phyloP scores from a whole-genome alignment of 2,797 vertebrate species.

The Sciurus vulgaris region DNA sequence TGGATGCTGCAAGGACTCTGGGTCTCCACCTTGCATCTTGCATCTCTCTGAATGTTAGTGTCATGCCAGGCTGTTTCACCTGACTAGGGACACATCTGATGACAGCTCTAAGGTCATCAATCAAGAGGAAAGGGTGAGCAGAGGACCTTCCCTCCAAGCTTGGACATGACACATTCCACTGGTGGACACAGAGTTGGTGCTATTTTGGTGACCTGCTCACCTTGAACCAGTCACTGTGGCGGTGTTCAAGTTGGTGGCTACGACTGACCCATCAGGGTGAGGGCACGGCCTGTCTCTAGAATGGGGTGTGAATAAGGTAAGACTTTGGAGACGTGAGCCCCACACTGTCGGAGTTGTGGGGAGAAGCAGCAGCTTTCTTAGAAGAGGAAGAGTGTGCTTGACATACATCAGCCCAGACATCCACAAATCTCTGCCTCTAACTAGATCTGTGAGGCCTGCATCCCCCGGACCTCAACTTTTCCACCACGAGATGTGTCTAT shows the following conservation, averaged over 20 bases:
- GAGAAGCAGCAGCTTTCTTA: not conserved
- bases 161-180: not conserved
- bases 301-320: rapidly evolving
- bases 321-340: not conserved
- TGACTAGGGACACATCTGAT: not conserved
- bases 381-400: not conserved
- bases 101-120: not conserved
- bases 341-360: not conserved
- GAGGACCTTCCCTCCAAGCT: not conserved
- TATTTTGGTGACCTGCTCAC: not conserved
- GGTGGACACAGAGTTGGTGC: not conserved
- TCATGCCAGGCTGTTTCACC: not conserved
- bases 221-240: not conserved
- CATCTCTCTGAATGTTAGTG: not conserved
- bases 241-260: not conserved
- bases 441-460: not conserved
- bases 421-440: not conserved
- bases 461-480: not conserved
- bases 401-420: not conserved
- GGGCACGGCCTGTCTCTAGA: not conserved
- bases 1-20: not conserved
- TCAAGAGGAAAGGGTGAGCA: not conserved
- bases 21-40: not conserved
- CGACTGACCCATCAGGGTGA: too few species aligned
- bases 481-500: not conserved